Evolutionary conservation across 2,797 vertebrate genomes (phyloP).

Genomic region (Typhlichthys subterraneus): DNA sequence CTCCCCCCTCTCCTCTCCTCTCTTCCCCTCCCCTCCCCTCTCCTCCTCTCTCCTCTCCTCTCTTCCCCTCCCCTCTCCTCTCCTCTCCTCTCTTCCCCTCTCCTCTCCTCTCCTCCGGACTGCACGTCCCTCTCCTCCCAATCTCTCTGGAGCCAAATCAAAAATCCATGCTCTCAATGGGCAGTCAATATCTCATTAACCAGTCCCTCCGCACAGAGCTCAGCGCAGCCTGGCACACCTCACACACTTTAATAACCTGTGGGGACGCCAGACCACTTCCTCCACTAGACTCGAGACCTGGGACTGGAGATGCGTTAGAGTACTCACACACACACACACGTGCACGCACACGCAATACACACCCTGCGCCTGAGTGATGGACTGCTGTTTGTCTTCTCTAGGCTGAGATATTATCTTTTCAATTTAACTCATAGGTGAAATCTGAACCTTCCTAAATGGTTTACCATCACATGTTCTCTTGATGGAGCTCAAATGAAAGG

Average conservation of each 20-base stretch:
- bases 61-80: conserved; percentile 6
- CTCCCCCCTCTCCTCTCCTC: neutral
- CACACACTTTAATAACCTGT: conserved; percentile 73
- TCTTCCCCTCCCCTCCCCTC: conserved; percentile 6
- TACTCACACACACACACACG: conserved; percentile 22
- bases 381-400: conserved; percentile 29
- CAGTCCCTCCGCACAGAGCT: conserved; percentile 69
- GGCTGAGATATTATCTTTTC: conserved; percentile 20
- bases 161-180: conserved; percentile 83
- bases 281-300: conserved; percentile 45
- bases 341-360: conserved; percentile 14
- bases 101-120: conserved; percentile 34
- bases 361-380: conserved; percentile 9
- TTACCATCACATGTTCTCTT: conserved; percentile 3
- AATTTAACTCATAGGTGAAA: conserved; percentile 10
- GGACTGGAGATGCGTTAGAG: conserved; percentile 8
- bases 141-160: conserved; percentile 75
- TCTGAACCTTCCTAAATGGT: neutral
- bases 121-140: conserved; percentile 44
- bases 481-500: conserved; percentile 10
- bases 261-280: conserved; percentile 68
- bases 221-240: conserved; percentile 62
- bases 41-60: conserved; percentile 6
- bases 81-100: conserved; percentile 8
- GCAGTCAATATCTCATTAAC: conserved; percentile 85